These are phyloP conservation scores for Meteorus sp. DNA, from an alignment of 1,140 invertebrate genomes.

Conservation along the genomic window DNA sequence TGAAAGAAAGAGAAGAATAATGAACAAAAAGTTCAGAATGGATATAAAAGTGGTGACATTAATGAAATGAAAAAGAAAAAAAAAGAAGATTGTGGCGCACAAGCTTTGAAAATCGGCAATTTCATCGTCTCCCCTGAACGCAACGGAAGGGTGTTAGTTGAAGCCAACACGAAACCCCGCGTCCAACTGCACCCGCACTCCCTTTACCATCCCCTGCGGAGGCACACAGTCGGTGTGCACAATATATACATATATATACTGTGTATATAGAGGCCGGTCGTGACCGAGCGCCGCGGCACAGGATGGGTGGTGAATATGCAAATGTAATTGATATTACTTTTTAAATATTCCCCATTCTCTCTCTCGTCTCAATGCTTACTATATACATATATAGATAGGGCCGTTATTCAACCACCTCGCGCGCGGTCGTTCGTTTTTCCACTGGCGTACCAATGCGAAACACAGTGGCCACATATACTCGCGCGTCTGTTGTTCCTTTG, in stretches of 20 bases:
- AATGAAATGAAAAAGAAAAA: conserved; percentile 17
- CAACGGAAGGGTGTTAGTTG: conserved; percentile 15
- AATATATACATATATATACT: no score
- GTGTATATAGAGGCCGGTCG: no score
- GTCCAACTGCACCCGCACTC: neutral
- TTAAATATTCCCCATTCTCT: conserved; percentile 58
- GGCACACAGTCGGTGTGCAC: conserved; percentile 23
- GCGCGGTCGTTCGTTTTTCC: no score
- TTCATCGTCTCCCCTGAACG: conserved; percentile 13
- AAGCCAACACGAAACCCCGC: conserved; percentile 4
- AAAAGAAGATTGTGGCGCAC: no score
- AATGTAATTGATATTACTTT: conserved; percentile 62
- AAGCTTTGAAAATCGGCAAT: conserved; percentile 26
- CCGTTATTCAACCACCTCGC: no score
- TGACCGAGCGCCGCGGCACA: conserved; percentile 40
- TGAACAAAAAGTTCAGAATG: no score
- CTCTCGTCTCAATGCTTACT: no score
- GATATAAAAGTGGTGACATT: no score
- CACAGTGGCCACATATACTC: conserved; percentile 14
- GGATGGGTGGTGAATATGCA: conserved; percentile 54
- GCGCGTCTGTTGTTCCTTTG: conserved; percentile 43
- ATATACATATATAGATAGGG: no score
- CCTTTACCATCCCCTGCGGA: neutral
- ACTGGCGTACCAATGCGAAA: no score
- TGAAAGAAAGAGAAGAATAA: no score